Conservation (phyloP, 2,888 invertebrate species). For the Metellina segmentata region DNA sequence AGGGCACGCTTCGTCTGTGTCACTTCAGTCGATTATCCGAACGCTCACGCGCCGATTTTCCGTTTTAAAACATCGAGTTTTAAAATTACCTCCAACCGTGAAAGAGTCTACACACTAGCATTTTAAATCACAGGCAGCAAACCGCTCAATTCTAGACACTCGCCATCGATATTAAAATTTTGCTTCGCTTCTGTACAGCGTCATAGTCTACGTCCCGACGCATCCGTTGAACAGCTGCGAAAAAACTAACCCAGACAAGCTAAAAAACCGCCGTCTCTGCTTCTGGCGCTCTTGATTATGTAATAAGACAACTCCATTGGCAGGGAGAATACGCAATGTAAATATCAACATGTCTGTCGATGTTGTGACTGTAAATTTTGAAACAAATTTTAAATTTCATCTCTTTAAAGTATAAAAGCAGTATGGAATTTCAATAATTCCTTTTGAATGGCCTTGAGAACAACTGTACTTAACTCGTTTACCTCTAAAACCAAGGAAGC, state of each 20-base stretch:
- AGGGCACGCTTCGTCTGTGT: slow-evolving; percentile 69
- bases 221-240: slow-evolving; percentile 77
- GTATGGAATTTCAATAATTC: slow-evolving; percentile 62
- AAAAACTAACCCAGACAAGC: slow-evolving; percentile 77
- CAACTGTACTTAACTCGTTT: slow-evolving; percentile 69
- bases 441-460: slow-evolving; percentile 70
- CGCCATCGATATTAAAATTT: slow-evolving; percentile 53
- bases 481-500: slow-evolving; percentile 75
- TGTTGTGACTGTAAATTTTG: slow-evolving; percentile 5
- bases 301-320: slow-evolving; percentile 74
- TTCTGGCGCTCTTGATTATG: slow-evolving; percentile 76
- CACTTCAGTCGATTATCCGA: slow-evolving; percentile 70
- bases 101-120: slow-evolving; percentile 28
- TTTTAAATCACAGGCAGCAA: slow-evolving; percentile 57
- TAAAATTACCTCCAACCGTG: slow-evolving; percentile 48
- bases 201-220: slow-evolving; percentile 75
- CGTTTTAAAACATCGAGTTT: slow-evolving; percentile 29
- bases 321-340: slow-evolving; percentile 66
- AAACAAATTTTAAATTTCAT: slow-evolving; percentile 13
- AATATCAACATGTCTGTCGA: slow-evolving; percentile 72
- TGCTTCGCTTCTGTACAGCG: slow-evolving; percentile 56
- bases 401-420: background rate
- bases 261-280: slow-evolving; percentile 76
- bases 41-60: slow-evolving; percentile 46
- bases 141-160: background rate